Conservation (phyloP, 1,140 invertebrate species). For the Drosophila dunni region DNA sequence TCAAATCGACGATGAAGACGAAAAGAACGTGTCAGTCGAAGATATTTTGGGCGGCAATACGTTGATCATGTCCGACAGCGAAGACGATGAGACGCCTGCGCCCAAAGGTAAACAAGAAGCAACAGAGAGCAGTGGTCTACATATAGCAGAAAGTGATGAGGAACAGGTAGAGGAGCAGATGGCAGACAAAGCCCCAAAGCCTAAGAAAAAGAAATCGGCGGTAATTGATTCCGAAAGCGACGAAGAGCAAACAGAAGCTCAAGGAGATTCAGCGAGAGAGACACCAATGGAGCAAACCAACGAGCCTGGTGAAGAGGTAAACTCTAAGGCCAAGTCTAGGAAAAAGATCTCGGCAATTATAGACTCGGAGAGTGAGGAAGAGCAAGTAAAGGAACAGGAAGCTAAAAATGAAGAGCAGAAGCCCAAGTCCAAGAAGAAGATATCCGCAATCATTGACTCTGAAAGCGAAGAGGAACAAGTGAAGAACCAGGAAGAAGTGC, state of each 20-base stretch:
- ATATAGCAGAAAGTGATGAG: conserved; percentile 15
- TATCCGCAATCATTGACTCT: conserved; percentile 43
- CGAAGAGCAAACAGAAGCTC: not conserved
- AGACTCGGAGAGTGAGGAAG: conserved; percentile 58
- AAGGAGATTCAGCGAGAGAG: not conserved
- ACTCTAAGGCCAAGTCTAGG: not conserved
- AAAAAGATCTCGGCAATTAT: conserved; percentile 45
- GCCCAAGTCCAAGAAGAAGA: conserved; percentile 27
- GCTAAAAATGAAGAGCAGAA: conserved; percentile 5
- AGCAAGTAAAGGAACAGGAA: not conserved
- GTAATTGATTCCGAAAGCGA: conserved; percentile 39
- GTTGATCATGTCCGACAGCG: conserved; percentile 74
- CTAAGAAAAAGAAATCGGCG: conserved; percentile 23
- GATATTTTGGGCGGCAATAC: conserved; percentile 73
- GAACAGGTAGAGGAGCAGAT: not conserved
- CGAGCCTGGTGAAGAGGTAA: not conserved
- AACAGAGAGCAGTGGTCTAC: conserved; percentile 18
- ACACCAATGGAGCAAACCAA: no score
- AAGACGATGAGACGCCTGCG: conserved; percentile 47
- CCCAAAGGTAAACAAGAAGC: conserved; percentile 22
- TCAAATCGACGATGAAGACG: conserved; percentile 70
- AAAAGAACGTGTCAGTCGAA: conserved; percentile 68
- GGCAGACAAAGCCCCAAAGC: not conserved
- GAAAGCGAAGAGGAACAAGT: conserved; percentile 37
- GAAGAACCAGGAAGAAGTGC: not conserved